Evolutionary conservation across 2,888 invertebrate genomes (phyloP), one percentile per base, ranked within the genome.

Genomic region (Cylloceria caligata): DNA sequence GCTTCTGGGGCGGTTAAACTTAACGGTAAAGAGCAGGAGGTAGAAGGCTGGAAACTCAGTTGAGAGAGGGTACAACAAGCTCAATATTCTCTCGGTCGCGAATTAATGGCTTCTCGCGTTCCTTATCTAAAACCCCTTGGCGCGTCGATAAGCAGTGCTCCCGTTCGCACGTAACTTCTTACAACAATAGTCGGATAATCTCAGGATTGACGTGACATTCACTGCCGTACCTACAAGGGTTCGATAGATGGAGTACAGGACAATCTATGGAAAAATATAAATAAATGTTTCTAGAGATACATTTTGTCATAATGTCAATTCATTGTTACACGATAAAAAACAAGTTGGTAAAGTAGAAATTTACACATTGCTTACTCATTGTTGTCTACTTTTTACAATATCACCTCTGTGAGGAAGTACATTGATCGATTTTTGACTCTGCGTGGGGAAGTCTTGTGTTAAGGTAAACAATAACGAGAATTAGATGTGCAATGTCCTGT

Each of bases 1-100:
- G 87, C 88, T 84, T 85, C 84, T 77, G 83, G 85, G 83, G 83
- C 81, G 87, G 86, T 88, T 89, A 86, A 86, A 86, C 84, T 85
- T 87, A 87, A 88, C 85, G 88, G 83, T 83, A 84, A 78, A 60
- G 71, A 78, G 55, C 74, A n/a, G 1, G 79, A 49, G 65, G 19
- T 9, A 11, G 57, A 72, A 34, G 49, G 36, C 34, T 47, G 13
- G n/a, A 39, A 27, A n/a, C n/a, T n/a, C n/a, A n/a, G n/a, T n/a
- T n/a, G n/a, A n/a, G n/a, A n/a, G n/a, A n/a, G n/a, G n/a, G n/a
- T n/a, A n/a, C n/a, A n/a, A n/a, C n/a, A 42, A 75, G 81, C 84
- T 80, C 84, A 84, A 82, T 82, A 82, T 84, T 84, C 84, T 80
- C 82, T 47, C 55, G 75, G 80, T 84, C 81, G 74, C 75, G 80